Evolutionary conservation across 2,888 invertebrate genomes (phyloP), one percentile per base, ranked within the genome.

Genomic region (Conchocele bisecta): DNA sequence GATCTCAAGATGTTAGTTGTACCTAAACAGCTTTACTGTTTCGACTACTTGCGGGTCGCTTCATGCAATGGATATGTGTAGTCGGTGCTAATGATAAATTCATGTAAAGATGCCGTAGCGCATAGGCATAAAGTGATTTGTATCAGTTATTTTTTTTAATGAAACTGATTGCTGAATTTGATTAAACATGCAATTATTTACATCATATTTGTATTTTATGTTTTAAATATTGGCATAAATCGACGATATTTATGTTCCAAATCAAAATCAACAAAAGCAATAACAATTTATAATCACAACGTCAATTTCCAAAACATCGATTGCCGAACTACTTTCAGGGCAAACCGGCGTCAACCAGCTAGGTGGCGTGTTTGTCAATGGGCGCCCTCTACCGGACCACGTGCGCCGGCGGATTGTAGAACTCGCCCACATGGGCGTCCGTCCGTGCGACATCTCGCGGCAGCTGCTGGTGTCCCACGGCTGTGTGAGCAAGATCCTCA

Each of bases 291-390:
- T n/a, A n/a, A n/a, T n/a, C n/a, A n/a, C 37, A n/a, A 13, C 37
- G 37, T 11, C 37, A 35, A 35, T 35, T 35, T 11, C n/a, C 37
- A 35, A n/a, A 13, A 11, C n/a, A n/a, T 35, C n/a, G 11, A 24
- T 31, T 28, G 28, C 15, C 22, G 13, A 3, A 41, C 28, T 48
- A 1, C 37, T 78, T 88, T 9, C 93, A 98, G 98, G 98, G 88
- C 98, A 98, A 93, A 97, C 97, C 44, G 98, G 98, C 81, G 97
- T 98, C 46, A 98, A 98, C 93, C 98, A 98, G 92, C 93, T 98
- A 83, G 98, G 98, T 54, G 98, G 98, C 42, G 97, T 98, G 66
- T 98, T 98, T 91, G 98, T 98, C 13, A 98, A 98, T 91, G 98
- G 98, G 0, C 94, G 98, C n/a, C 98, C 98, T 2, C 93, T 98